Evolutionary conservation across 2,888 invertebrate species (phyloP).

Genomic region (Metalampra italica): DNA sequence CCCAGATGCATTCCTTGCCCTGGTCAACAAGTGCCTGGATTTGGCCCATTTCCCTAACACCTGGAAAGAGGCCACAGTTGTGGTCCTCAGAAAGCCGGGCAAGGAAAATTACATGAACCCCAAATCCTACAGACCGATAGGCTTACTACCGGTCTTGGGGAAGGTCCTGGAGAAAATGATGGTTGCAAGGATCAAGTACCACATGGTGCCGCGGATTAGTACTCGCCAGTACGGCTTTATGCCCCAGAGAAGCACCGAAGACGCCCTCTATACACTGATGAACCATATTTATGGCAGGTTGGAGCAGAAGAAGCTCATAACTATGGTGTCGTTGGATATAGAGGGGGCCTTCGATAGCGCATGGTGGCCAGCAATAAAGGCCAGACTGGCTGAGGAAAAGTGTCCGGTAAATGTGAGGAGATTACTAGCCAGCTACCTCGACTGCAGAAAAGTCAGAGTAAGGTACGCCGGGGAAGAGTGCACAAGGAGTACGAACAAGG

Average conservation of each 20-base stretch:
- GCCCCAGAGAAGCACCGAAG: constrained; percentile 9
- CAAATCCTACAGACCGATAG: constrained; percentile 8
- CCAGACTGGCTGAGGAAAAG: constrained; percentile 3
- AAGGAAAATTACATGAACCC: background rate
- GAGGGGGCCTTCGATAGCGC: constrained; percentile 12
- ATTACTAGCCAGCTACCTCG: constrained; percentile 5
- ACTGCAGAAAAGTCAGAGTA: background rate
- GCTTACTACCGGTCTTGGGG: constrained; percentile 11
- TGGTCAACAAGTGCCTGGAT: background rate
- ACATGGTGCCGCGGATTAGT: constrained; percentile 5
- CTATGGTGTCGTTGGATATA: constrained; percentile 12
- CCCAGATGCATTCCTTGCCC: background rate
- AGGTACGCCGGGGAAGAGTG: background rate
- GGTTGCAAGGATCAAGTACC: constrained; percentile 2
- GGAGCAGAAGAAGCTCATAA: constrained; percentile 1
- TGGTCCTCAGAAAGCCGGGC: background rate
- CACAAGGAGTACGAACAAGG: background rate
- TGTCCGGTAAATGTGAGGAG: constrained; percentile 8
- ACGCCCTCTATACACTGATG: constrained; percentile 4
- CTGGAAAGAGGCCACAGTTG: constrained; percentile 5
- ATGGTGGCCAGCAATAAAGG: constrained; percentile 8
- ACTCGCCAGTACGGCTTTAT: constrained; percentile 13
- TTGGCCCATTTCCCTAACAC: background rate
- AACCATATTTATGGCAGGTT: background rate
- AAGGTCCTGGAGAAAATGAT: constrained; percentile 13